Base-by-base conservation (phyloP, 2,113 vertebrate species). In the Coptodon bakossiorum region DNA sequence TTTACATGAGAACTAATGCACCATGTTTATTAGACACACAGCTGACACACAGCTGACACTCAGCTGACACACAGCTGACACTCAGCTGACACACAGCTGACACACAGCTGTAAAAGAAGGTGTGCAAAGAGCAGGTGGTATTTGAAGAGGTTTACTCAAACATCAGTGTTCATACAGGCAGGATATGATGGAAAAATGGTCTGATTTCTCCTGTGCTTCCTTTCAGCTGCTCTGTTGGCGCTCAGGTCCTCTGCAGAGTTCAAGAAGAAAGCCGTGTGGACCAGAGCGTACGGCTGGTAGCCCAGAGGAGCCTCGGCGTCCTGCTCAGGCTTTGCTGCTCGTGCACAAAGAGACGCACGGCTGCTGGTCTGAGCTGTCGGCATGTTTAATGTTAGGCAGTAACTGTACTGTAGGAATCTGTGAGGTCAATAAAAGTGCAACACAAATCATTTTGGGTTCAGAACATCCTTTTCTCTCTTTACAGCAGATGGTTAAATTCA, bases 261-360 rank as follows among this genome's bases (percentile, higher is more conserved):
- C 94, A 98, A 96, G 96, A 99, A 98, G 97, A 99, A 99, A 90
- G 96, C 95, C 0, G 93, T 98, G 13, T 99, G 98, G 99, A 98
- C 97, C 87, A 97, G 97, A 95, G 98, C 97, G 0, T 99, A 97
- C 14, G 97, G 97, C 31, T 99, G 99, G 96, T 97, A 97, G 91
- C 59, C 57, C 27, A 8, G 19, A 17, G 22, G 16, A 76, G 6
- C 48, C 2, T 2, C 7, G 0, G 9, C 3, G 1, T 5, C 17
- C 11, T 6, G 24, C 56, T 40, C 80, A 8, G 29, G 27, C 6
- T 19, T 2, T 16, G 9, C 82, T 54, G 27, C n/a, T 19, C 45
- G 22, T 29, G 8, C 36, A n/a, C 17, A 22, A 7, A 34, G 61
- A 12, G 56, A 71, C 24, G 19, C 27, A 4, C 27, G 38, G 7